Base-by-base conservation (phyloP, 2,797 vertebrate genomes). In the Sebastes vulpes region DNA sequence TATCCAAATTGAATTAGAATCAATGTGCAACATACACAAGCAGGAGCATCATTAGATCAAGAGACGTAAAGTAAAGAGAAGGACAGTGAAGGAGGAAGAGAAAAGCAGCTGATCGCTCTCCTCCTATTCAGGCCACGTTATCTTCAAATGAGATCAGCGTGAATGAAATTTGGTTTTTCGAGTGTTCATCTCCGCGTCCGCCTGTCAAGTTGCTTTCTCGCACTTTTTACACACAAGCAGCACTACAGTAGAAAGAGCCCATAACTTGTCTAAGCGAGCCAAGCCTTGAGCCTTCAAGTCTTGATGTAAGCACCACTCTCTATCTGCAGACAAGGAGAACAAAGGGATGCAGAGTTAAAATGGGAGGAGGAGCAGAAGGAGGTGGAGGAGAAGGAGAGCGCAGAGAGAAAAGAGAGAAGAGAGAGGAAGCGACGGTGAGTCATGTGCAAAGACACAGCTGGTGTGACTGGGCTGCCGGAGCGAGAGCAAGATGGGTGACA, bases 1-100 rank as follows among this genome's bases (percentile, higher is more conserved):
- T 85, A 96, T 95, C 92, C 93, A 95, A 96, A 96, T 93, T 95
- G 92, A 96, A 95, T 96, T 95, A 96, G 91, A 94, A 95, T 96
- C 95, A 95, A 94, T 96, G 92, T 85, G 89, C 84, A 91, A 93
- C 91, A 92, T 87, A 94, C 90, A 95, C 91, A 94, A 91, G 89
- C 87, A 90, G 77, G 85, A 91, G 85, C 90, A 78, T 89, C 86
- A 88, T 91, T 94, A 94, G 89, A 93, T 92, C 80, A 84, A 92
- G 77, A 90, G 85, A 92, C 72, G 60, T 81, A 89, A 20, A 92
- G 91, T 57, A 92, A 90, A 88, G 81, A 82, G 88, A 90, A 86
- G 86, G 87, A 90, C 77, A 84, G 71, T 61, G 83, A 91, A 68
- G 72, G 72, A 83, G 85, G 89, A 61, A 21, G 32, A 70, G 75